Evolutionary conservation across 2,113 vertebrate genomes (phyloP).

Genomic region (Anas platyrhynchos): DNA sequence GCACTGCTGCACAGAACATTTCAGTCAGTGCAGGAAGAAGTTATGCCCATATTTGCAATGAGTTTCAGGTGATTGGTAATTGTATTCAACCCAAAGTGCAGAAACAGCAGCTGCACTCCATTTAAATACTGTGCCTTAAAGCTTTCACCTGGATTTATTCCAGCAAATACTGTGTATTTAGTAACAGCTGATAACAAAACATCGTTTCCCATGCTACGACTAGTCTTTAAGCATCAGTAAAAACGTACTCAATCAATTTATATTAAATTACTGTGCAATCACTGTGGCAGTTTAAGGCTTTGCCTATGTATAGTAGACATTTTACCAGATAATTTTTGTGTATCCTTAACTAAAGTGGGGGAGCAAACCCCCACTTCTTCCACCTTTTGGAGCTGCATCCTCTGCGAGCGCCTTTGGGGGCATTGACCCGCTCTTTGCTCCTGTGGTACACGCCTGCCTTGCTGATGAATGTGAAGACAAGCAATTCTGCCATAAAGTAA

Average conservation of each 20-base stretch:
- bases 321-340: constrained; percentile 69
- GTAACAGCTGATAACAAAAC: constrained; percentile 63
- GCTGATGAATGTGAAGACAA: neutral
- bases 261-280: constrained; percentile 60
- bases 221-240: constrained; percentile 72
- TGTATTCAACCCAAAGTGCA: constrained; percentile 40
- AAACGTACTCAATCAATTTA: constrained; percentile 72
- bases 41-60: neutral
- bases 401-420: too few relatives aligned
- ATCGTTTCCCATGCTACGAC: constrained; percentile 58
- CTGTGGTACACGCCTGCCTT: neutral
- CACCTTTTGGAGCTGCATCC: neutral
- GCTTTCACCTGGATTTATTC: constrained; percentile 45
- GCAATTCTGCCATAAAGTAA: neutral
- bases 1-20: constrained; percentile 17
- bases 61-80: constrained; percentile 31
- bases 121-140: constrained; percentile 13
- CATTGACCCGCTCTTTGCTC: neutral
- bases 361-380: neutral
- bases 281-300: constrained; percentile 36
- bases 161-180: constrained; percentile 56
- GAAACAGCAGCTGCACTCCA: neutral
- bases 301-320: constrained; percentile 37
- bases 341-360: neutral
- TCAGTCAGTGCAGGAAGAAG: constrained; percentile 18